Evolutionary conservation across 1,140 invertebrate genomes (phyloP).

Genomic region (Drosophila nebulosa): DNA sequence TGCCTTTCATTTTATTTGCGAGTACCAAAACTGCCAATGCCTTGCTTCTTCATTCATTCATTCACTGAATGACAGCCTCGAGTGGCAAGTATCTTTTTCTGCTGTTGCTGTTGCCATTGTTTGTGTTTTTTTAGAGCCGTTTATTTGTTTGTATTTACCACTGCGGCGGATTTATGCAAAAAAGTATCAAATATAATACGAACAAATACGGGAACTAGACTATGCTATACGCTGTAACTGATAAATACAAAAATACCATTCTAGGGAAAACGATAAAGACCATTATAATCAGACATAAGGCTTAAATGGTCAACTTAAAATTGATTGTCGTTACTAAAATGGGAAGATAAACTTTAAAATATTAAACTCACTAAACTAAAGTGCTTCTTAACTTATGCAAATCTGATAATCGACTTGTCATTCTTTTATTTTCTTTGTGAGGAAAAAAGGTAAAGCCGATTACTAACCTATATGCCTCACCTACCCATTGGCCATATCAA

Average conservation of each 20-base stretch:
- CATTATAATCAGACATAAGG: too few relatives aligned
- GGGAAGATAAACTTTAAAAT: too few relatives aligned
- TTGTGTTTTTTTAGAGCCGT: constrained; percentile 25
- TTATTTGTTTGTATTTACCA: constrained; percentile 49
- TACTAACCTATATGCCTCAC: background rate
- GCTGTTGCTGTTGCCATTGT: background rate
- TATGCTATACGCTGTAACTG: background rate
- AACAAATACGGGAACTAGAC: background rate
- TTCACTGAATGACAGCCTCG: constrained; percentile 19
- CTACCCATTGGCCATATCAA: background rate
- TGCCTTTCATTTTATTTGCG: constrained; percentile 5
- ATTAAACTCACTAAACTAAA: too few relatives aligned
- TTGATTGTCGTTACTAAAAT: too few relatives aligned
- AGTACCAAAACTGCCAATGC: constrained; percentile 1
- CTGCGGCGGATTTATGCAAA: constrained; percentile 52
- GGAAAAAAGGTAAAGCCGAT: background rate
- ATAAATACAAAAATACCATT: background rate
- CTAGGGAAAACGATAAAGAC: too few relatives aligned
- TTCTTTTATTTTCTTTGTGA: background rate
- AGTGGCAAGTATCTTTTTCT: constrained; percentile 31
- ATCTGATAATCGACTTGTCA: background rate
- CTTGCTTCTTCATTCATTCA: constrained; percentile 16
- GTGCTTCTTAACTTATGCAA: too few relatives aligned
- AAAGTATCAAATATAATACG: constrained; percentile 10
- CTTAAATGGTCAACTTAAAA: too few relatives aligned